A percentile compares a stretch with the other conserved stretches of the same genome.
Conservation (phyloP, 2,113 vertebrate species). For the Argyrosomus japonicus region DNA sequence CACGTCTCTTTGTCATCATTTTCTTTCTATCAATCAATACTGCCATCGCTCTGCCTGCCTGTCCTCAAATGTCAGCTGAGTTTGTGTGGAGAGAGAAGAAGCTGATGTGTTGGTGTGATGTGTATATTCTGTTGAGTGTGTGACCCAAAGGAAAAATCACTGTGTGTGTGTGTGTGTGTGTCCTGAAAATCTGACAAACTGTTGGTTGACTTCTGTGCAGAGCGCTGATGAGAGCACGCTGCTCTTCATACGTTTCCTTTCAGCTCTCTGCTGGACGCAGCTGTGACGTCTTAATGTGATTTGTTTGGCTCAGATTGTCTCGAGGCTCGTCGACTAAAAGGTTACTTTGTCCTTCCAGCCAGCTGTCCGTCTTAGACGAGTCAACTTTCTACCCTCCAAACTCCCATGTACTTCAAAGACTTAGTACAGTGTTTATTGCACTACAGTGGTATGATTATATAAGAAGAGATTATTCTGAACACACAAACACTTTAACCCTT, state of each 20-base stretch:
- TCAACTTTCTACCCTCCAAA: slow-evolving; percentile 8
- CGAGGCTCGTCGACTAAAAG: slow-evolving; percentile 22
- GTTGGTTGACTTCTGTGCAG: neutral
- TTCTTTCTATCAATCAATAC: neutral
- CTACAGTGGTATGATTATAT: no score
- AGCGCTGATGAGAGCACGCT: neutral
- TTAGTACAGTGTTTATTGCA: no score
- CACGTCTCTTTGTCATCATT: neutral
- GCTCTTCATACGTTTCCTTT: slow-evolving; percentile 5
- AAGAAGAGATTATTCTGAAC: no score
- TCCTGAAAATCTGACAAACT: neutral
- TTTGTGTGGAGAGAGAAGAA: neutral
- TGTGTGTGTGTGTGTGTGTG: neutral
- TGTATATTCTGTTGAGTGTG: neutral
- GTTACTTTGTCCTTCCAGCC: slow-evolving; percentile 37
- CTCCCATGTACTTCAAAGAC: neutral
- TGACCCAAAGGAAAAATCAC: neutral
- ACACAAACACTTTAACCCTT: no score
- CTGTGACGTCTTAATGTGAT: slow-evolving; percentile 27
- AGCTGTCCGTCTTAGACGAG: slow-evolving; percentile 32
- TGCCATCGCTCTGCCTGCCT: neutral
- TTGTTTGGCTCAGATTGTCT: slow-evolving; percentile 42
- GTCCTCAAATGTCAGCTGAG: neutral
- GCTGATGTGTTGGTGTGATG: neutral
- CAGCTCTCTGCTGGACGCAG: slow-evolving; percentile 9